Percentiles rank a stretch among this genome's conserved stretches.
Evolutionary conservation across 92 coral and sea anemone species (phyloP).

Genomic region (Parazoanthus swiftii): DNA sequence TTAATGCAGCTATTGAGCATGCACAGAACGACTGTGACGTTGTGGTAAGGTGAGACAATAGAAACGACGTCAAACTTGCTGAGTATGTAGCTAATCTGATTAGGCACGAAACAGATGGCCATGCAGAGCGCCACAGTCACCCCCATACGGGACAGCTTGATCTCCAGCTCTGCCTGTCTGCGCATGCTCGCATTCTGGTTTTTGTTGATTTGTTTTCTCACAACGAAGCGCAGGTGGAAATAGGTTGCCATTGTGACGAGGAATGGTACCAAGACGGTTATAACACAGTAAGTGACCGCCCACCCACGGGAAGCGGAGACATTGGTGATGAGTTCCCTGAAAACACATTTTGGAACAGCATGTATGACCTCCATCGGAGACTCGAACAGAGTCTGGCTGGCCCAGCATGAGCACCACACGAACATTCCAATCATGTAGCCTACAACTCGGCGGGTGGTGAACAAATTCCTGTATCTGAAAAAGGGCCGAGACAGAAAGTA

Average conservation of each 20-base stretch:
- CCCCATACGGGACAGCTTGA: slow-evolving; percentile 38
- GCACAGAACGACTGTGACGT: slow-evolving; percentile 13
- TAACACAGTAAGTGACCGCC: slow-evolving; percentile 27
- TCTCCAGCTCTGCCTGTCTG: slow-evolving; percentile 26
- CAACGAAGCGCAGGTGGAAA: slow-evolving; percentile 30
- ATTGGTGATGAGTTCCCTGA: slow-evolving; percentile 29
- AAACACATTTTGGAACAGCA: slow-evolving; percentile 16
- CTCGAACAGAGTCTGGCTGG: slow-evolving; percentile 1
- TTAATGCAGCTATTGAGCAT: slow-evolving; percentile 37
- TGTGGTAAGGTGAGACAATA: slow-evolving; percentile 1
- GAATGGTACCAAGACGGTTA: slow-evolving; percentile 24
- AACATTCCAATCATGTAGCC: neutral
- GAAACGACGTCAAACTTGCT: slow-evolving; percentile 13
- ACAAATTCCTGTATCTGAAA: neutral
- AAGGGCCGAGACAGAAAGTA: neutral
- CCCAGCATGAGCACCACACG: slow-evolving; percentile 29
- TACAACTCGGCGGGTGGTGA: slow-evolving; percentile 16
- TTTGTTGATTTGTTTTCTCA: slow-evolving; percentile 10
- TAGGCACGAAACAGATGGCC: slow-evolving; percentile 31
- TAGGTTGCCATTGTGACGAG: slow-evolving; percentile 41
- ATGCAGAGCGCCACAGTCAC: slow-evolving; percentile 21
- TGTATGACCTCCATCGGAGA: slow-evolving; percentile 10
- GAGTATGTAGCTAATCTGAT: slow-evolving; percentile 28
- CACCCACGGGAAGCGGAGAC: slow-evolving; percentile 24
- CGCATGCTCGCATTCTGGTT: neutral